Conservation (phyloP, 2,113 vertebrate species). For the Dasypus novemcinctus region DNA sequence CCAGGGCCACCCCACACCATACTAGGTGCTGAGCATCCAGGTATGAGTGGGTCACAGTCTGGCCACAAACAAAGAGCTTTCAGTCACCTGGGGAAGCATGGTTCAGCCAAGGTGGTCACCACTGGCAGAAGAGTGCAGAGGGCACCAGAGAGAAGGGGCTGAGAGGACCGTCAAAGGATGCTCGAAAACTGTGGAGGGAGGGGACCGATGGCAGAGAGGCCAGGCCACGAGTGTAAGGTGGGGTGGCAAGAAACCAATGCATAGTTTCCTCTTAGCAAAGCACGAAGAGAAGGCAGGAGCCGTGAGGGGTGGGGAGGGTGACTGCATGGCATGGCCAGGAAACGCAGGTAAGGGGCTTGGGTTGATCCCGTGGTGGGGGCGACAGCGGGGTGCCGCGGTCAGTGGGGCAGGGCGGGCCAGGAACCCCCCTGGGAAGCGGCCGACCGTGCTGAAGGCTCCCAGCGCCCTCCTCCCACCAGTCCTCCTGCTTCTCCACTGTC, state of each 20-base stretch:
- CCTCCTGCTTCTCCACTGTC: neutral
- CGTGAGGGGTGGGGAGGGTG: neutral
- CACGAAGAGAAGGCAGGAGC: neutral
- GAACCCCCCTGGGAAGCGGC: neutral
- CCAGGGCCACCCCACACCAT: neutral
- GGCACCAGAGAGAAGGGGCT: neutral
- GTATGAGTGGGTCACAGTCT: neutral
- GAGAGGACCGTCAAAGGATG: neutral
- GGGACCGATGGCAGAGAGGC: neutral
- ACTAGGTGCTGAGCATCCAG: neutral
- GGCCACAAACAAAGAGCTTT: neutral
- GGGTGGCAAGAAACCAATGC: neutral
- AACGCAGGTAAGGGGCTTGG: constrained; percentile 33
- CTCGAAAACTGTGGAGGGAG: neutral
- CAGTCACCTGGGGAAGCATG: neutral
- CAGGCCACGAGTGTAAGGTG: accelerated
- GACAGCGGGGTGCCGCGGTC: accelerated
- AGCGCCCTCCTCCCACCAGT: neutral
- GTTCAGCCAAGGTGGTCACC: neutral
- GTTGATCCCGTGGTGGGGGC: neutral
- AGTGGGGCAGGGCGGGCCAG: neutral
- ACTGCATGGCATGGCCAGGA: neutral
- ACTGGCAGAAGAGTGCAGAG: accelerated
- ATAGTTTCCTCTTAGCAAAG: neutral
- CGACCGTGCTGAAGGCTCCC: neutral